Base-by-base conservation (phyloP, 2,113 vertebrate species). In the Bubo blakistoni region DNA sequence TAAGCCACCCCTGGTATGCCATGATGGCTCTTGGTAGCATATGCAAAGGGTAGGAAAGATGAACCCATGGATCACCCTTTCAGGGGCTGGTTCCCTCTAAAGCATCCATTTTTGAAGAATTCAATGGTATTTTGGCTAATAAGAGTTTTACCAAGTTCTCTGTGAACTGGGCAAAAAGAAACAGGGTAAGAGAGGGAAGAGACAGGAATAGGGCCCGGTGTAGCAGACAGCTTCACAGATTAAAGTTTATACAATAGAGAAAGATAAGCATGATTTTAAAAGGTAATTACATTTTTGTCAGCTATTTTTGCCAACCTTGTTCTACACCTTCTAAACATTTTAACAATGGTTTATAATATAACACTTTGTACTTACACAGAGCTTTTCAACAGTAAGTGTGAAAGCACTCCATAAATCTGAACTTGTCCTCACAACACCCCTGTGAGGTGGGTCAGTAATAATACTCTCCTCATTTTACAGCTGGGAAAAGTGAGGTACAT, bases 401-500 rank as follows among this genome's bases (percentile, higher is more conserved):
- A 79, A 92, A 91, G 83, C 87, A 88, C 94, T 81, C 70, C 55
- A 40, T 86, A 90, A 91, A 86, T 65, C 44, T 74, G 58, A 77
- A 63, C 3, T 4, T 24, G 24, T 89, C 90, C 86, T 96, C 93
- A 95, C 92, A 96, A 96, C 88, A 94, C 14, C 86, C 92, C 92
- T 95, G 81, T 91, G 95, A 96, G 90, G 87, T 94, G 92, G 79
- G 96, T 81, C 76, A 66, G 42, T 46, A 32, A 42, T 8, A 57
- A 6, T 27, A 70, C 29, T 92, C 14, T 78, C 55, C 72, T 36
- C 74, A 16, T 76, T 76, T 88, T 47, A 63, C 47, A 81, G 34
- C 27, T 88, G 44, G 70, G 86, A 90, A 90, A 63, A 92, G 62
- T 78, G 92, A 92, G 86, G 91, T 95, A 67, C 81, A 0, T 32